Conservation (phyloP, 2,797 vertebrate genomes). For the Vespertilio murinus region DNA sequence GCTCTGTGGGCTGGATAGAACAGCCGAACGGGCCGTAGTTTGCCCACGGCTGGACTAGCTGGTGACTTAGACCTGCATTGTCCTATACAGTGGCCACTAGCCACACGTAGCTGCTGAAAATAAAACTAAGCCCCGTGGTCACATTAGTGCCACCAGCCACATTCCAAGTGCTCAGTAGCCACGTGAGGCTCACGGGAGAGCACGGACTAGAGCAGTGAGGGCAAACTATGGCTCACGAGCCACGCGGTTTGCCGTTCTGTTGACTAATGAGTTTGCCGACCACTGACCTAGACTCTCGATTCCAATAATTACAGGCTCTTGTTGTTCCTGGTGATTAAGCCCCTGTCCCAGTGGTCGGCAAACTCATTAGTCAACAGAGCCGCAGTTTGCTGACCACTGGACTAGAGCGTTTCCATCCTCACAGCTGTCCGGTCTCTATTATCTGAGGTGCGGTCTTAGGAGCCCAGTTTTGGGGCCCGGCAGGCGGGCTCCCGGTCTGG, state of each 20-base stretch:
- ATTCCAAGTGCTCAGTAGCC: not conserved
- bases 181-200: fast-evolving
- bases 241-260: too few species aligned
- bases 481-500: not conserved
- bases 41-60: too few species aligned
- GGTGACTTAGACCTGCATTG: fast-evolving
- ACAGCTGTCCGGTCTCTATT: fast-evolving
- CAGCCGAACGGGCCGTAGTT: too few species aligned
- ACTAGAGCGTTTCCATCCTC: fast-evolving
- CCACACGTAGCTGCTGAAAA: not conserved
- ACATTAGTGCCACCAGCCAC: not conserved
- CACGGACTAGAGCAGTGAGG: too few species aligned
- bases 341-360: too few species aligned
- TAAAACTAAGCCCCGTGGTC: not conserved
- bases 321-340: too few species aligned
- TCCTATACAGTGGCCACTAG: not conserved
- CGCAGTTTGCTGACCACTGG: not conserved
- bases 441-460: not conserved
- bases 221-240: too few species aligned
- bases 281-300: too few species aligned
- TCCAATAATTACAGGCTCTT: too few species aligned
- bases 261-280: too few species aligned
- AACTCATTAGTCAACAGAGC: too few species aligned
- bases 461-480: not conserved
- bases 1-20: too few species aligned